Evolutionary conservation across 1,140 invertebrate species (phyloP).

Genomic region (Drosophila melanica): DNA sequence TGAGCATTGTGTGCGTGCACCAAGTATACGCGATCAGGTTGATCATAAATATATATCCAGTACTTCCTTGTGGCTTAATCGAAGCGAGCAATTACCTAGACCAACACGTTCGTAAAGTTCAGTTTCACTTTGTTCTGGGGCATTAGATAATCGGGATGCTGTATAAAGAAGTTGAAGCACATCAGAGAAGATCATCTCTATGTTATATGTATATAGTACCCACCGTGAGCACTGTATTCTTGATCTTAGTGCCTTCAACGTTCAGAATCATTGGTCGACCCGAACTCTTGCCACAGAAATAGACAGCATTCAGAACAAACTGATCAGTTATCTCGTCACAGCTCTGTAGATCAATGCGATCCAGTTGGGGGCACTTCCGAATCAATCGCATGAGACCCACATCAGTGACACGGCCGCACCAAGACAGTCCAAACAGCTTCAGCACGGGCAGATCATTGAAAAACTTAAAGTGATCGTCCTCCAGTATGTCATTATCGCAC

Average conservation of each 20-base stretch:
- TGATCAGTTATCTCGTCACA: slow-evolving; percentile 61
- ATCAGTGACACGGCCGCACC: slow-evolving; percentile 52
- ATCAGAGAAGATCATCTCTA: not conserved
- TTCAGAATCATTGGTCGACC: slow-evolving; percentile 43
- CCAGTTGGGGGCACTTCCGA: slow-evolving; percentile 44
- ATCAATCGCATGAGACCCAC: slow-evolving; percentile 54
- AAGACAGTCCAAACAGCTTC: slow-evolving; percentile 30
- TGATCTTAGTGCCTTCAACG: slow-evolving; percentile 49
- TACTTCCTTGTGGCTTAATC: slow-evolving; percentile 58
- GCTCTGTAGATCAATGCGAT: slow-evolving; percentile 41
- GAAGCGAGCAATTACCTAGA: not conserved
- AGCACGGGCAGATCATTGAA: slow-evolving; percentile 55
- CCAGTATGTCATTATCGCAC: slow-evolving; percentile 59
- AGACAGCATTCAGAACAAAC: slow-evolving; percentile 58
- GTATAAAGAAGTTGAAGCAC: not conserved
- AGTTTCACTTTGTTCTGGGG: slow-evolving; percentile 52
- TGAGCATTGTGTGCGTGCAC: slow-evolving; percentile 55
- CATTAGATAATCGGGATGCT: slow-evolving; percentile 59
- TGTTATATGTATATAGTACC: not conserved
- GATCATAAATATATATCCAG: slow-evolving; percentile 57
- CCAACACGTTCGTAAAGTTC: slow-evolving; percentile 42
- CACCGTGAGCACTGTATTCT: slow-evolving; percentile 32
- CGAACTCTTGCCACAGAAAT: slow-evolving; percentile 44
- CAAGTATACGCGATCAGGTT: not conserved
- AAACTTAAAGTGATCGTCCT: slow-evolving; percentile 65